Percentiles rank a stretch among this genome's conserved stretches.
These are phyloP conservation scores for Picus viridis DNA, from an alignment of 2,797 vertebrate species.

Conservation along the genomic window DNA sequence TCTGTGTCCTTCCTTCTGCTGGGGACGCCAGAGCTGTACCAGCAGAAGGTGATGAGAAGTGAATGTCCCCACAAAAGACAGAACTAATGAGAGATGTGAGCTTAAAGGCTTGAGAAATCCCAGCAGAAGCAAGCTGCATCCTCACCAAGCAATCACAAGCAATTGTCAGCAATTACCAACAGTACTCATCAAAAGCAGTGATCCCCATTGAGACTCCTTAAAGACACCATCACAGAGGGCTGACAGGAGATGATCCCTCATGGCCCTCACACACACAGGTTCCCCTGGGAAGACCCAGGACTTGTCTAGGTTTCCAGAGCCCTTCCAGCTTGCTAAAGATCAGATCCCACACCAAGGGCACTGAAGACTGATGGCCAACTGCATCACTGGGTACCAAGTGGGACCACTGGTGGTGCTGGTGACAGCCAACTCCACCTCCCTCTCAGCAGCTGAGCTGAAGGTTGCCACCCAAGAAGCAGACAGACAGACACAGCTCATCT, in stretches of 20 bases:
- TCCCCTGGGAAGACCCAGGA: background rate
- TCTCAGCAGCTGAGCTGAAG: slow-evolving; percentile 12
- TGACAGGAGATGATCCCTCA: too few relatives aligned
- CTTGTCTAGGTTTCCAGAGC: background rate
- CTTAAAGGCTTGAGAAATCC: background rate
- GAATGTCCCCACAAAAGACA: background rate
- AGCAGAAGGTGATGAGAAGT: background rate
- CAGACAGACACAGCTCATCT: background rate
- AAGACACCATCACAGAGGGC: too few relatives aligned
- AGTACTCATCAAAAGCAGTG: background rate
- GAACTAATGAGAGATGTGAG: background rate
- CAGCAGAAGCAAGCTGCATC: background rate
- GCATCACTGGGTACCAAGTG: slow-evolving; percentile 13
- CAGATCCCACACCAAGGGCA: background rate
- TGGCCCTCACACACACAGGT: too few relatives aligned
- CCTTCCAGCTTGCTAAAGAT: background rate
- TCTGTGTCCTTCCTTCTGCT: too few relatives aligned
- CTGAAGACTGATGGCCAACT: background rate
- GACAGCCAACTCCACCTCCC: slow-evolving; percentile 12
- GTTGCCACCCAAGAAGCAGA: slow-evolving; percentile 2
- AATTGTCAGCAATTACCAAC: too few relatives aligned
- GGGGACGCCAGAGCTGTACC: too few relatives aligned
- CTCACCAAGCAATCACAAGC: too few relatives aligned
- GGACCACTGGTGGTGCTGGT: background rate
- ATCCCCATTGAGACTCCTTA: background rate